Evolutionary conservation across 2,797 vertebrate genomes (phyloP).

Genomic region (Acipenser ruthenus): DNA sequence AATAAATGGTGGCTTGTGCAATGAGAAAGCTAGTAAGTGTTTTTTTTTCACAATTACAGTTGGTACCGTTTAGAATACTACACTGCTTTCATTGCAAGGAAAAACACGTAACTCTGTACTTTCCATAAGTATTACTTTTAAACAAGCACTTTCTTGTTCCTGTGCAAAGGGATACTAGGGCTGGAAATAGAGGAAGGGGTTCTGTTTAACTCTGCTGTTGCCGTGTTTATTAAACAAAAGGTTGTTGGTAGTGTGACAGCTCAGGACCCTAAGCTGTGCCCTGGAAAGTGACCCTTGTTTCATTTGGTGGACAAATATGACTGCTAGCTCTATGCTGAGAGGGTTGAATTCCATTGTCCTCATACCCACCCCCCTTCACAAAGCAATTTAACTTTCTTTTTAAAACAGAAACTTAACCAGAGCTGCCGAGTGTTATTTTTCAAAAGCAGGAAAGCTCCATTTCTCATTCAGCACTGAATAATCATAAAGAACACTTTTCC

Average conservation of each 20-base stretch:
- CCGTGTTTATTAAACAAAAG: slow-evolving; percentile 18
- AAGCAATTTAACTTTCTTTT: slow-evolving; percentile 35
- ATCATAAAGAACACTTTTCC: slow-evolving; percentile 33
- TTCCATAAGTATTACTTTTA: too few species aligned
- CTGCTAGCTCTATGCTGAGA: slow-evolving; percentile 14
- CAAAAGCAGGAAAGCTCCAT: slow-evolving; percentile 21
- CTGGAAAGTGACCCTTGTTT: slow-evolving; percentile 40
- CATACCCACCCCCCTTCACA: not conserved
- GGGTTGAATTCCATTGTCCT: slow-evolving; percentile 36
- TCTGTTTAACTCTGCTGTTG: not conserved
- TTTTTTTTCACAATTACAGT: too few species aligned
- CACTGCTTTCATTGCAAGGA: too few species aligned
- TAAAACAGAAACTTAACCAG: slow-evolving; percentile 33
- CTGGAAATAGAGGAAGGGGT: not conserved
- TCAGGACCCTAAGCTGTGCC: slow-evolving; percentile 17
- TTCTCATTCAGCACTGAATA: slow-evolving; percentile 29
- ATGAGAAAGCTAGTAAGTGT: too few species aligned
- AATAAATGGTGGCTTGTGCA: too few species aligned
- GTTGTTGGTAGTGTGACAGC: slow-evolving; percentile 2
- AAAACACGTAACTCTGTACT: too few species aligned
- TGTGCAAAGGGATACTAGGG: slow-evolving; percentile 14
- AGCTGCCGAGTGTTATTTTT: slow-evolving; percentile 28
- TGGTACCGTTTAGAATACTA: too few species aligned
- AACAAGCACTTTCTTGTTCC: too few species aligned
- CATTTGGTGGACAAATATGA: slow-evolving; percentile 33